These are phyloP conservation scores for Halcyon badia DNA, from an alignment of 2,797 vertebrate genomes.

Conservation along the genomic window DNA sequence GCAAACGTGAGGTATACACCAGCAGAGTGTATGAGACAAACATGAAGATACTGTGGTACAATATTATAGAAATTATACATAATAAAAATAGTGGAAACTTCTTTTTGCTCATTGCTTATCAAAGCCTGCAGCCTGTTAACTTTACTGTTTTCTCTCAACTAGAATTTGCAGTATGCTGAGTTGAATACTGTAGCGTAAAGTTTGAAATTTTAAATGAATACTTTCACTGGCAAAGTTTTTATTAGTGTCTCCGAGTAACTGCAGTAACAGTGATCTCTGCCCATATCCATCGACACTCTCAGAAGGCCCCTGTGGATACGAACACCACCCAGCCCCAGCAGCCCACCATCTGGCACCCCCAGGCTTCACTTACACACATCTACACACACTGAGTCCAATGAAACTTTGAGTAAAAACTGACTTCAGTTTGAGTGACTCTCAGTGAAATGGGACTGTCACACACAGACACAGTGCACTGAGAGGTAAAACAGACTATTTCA, in stretches of 20 bases:
- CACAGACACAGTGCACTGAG: background rate
- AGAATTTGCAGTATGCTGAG: constrained; percentile 39
- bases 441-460: fast-evolving
- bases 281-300: background rate
- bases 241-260: background rate
- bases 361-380: background rate
- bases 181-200: background rate
- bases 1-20: background rate
- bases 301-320: background rate
- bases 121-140: background rate
- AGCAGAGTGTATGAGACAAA: background rate
- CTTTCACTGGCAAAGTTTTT: background rate
- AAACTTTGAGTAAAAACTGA: background rate
- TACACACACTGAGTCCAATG: background rate
- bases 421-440: background rate
- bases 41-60: background rate
- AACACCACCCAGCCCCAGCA: background rate
- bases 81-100: background rate
- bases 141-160: constrained; percentile 25
- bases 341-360: background rate
- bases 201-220: background rate
- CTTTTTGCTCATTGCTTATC: constrained; percentile 10
- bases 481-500: background rate
- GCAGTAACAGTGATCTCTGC: background rate
- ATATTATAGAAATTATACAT: background rate